phyloP scores from a whole-genome alignment of 2,888 invertebrate species.

The Sclerodermus sp. region DNA sequence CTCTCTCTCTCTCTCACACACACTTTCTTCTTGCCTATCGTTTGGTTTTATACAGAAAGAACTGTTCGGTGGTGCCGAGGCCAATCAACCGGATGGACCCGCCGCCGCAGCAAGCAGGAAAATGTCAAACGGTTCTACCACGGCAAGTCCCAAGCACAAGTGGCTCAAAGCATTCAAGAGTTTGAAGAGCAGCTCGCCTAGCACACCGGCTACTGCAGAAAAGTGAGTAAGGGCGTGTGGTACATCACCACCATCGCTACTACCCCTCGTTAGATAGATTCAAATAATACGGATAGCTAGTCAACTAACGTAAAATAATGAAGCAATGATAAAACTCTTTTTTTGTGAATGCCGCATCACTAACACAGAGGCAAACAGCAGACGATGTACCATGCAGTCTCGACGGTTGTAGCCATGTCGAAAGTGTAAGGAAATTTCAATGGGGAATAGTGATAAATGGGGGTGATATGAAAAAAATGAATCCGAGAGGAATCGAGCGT shows the following conservation, averaged over 20 bases:
- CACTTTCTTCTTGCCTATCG: background rate
- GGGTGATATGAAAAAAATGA: slow-evolving; percentile 25
- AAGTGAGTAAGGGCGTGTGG: no score
- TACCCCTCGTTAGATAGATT: no score
- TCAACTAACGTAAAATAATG: background rate
- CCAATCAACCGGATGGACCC: slow-evolving; percentile 63
- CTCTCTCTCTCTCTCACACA: no score
- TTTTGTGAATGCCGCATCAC: slow-evolving; percentile 41
- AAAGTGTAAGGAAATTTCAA: slow-evolving; percentile 14
- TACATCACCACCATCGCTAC: no score
- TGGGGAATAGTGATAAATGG: no score
- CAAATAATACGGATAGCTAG: background rate
- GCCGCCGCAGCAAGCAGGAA: slow-evolving; percentile 77
- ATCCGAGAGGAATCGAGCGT: no score
- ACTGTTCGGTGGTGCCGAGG: slow-evolving; percentile 64
- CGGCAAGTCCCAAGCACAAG: slow-evolving; percentile 92
- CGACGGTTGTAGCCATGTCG: slow-evolving; percentile 85
- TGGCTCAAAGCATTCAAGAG: slow-evolving; percentile 97
- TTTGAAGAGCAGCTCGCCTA: slow-evolving; percentile 75
- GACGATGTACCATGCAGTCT: slow-evolving; percentile 90
- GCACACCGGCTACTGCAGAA: slow-evolving; percentile 57
- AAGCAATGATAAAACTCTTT: slow-evolving; percentile 7
- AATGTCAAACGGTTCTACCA: slow-evolving; percentile 81
- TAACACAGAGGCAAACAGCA: slow-evolving; percentile 74
- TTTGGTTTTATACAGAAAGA: slow-evolving; percentile 70